A percentile compares a stretch with the other conserved stretches of the same genome.
Conservation (phyloP, 1,140 invertebrate species). For the Acyrthosiphon pisum region DNA sequence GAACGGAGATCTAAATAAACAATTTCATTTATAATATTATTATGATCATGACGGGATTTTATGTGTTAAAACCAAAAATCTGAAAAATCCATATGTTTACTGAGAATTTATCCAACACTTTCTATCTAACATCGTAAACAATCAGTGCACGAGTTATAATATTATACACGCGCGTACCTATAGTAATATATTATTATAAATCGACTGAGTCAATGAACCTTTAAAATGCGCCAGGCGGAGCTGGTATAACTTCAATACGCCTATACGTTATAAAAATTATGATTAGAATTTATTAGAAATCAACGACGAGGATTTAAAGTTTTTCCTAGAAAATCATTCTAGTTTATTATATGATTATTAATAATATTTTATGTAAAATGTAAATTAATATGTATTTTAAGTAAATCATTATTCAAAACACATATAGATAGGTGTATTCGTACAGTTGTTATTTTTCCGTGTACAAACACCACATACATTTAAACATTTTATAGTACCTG, state of each 20-base stretch:
- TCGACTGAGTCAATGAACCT: constrained; percentile 22
- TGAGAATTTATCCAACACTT: constrained; percentile 19
- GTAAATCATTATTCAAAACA: neutral
- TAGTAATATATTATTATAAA: constrained; percentile 14
- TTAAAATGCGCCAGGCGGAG: neutral
- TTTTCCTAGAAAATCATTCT: neutral
- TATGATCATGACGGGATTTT: neutral
- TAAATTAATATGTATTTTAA: neutral
- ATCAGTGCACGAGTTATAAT: neutral
- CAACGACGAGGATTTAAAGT: neutral
- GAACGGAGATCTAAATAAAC: constrained; percentile 16
- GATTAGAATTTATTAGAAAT: neutral
- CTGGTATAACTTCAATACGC: neutral
- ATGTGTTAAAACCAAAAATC: constrained; percentile 11
- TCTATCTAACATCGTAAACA: constrained; percentile 29
- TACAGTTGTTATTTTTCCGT: neutral
- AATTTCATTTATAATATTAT: neutral
- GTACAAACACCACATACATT: neutral
- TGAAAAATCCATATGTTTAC: constrained; percentile 16
- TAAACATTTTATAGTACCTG: neutral
- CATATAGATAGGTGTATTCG: neutral
- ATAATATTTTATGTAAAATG: neutral
- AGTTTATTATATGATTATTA: constrained; percentile 19
- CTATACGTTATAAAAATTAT: neutral
- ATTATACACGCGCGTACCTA: neutral